Evolutionary conservation across 2,113 vertebrate genomes (phyloP).

Genomic region (Serinus canaria): DNA sequence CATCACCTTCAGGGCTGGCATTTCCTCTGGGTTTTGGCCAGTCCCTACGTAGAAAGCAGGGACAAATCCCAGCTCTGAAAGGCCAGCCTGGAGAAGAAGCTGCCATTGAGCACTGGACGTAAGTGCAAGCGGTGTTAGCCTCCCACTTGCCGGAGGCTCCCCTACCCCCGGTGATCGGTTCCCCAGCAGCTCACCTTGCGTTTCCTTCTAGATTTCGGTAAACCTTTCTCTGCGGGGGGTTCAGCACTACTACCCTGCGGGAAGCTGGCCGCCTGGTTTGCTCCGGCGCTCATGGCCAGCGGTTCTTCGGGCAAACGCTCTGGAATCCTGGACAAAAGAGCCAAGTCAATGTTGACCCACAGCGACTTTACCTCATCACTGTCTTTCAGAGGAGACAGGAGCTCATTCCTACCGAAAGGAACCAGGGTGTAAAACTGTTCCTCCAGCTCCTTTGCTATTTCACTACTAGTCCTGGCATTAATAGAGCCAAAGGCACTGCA

Average conservation of each 20-base stretch:
- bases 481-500: constrained; percentile 65
- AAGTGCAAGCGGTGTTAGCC: fast-evolving
- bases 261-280: constrained; percentile 71
- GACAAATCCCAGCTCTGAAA: background rate
- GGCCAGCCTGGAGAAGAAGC: background rate
- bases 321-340: constrained; percentile 90
- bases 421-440: constrained; percentile 93
- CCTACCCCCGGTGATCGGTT: fast-evolving
- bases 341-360: constrained; percentile 95
- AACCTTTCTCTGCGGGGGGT: constrained; percentile 67
- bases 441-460: constrained; percentile 79
- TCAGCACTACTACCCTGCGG: constrained; percentile 64
- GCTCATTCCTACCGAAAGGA: constrained; percentile 90
- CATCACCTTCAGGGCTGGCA: background rate
- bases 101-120: fast-evolving
- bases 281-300: constrained; percentile 61
- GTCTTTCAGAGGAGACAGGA: constrained; percentile 75
- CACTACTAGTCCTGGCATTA: constrained; percentile 76
- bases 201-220: constrained; percentile 87
- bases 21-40: background rate
- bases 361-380: constrained; percentile 87
- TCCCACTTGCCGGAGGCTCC: background rate
- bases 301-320: constrained; percentile 75
- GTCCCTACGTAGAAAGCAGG: fast-evolving
- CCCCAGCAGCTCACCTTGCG: constrained; percentile 83